Evolutionary conservation across 2,797 vertebrate genomes (phyloP).

Genomic region (Thripadectes ignobilis): DNA sequence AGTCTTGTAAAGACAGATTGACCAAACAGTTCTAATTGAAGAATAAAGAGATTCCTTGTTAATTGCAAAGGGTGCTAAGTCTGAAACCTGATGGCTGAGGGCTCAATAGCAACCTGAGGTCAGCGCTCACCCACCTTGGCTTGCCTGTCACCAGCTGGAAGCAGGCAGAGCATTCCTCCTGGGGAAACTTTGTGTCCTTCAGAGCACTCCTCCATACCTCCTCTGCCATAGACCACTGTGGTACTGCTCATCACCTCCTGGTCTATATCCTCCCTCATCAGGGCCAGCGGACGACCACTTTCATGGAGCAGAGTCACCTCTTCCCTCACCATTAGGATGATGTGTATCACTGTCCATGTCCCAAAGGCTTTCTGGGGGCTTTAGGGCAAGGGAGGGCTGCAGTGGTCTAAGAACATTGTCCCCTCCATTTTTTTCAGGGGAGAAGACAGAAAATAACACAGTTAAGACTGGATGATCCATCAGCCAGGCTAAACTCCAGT

Average conservation of each 20-base stretch:
- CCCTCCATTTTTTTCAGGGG: background rate
- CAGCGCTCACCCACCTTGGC: background rate
- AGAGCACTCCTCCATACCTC: background rate
- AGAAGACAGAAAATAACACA: background rate
- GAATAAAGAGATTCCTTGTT: background rate
- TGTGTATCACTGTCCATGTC: background rate
- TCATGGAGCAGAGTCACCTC: background rate
- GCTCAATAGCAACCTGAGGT: background rate
- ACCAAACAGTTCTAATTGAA: rapidly evolving
- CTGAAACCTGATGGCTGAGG: background rate
- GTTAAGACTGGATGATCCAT: background rate
- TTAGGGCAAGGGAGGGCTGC: background rate
- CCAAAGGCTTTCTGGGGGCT: background rate
- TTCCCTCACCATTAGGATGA: background rate
- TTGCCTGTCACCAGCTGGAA: background rate
- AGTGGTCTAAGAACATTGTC: background rate
- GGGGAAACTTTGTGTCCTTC: background rate
- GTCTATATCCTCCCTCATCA: background rate
- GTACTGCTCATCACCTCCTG: background rate
- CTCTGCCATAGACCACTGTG: rapidly evolving
- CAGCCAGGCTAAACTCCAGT: background rate
- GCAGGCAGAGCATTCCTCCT: background rate
- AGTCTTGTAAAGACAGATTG: background rate
- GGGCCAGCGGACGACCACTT: background rate
- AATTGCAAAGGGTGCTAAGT: background rate